Evolutionary conservation across 2,888 invertebrate genomes (phyloP).

Genomic region (Hypomecis punctinalis): DNA sequence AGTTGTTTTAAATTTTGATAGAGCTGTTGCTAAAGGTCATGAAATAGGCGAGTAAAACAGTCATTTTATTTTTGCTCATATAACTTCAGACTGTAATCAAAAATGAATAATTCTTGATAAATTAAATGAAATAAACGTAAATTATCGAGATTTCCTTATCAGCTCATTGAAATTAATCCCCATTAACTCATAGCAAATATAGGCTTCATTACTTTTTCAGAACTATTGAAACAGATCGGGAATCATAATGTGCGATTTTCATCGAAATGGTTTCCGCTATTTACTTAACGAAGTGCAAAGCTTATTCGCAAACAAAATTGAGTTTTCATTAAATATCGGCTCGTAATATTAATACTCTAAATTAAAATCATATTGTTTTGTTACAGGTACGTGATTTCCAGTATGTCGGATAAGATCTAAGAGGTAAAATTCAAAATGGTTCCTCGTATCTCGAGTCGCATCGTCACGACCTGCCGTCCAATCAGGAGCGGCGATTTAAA

Average conservation of each 20-base stretch:
- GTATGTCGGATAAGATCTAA: conserved; percentile 10
- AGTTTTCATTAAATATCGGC: background rate
- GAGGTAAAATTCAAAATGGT: conserved; percentile 29
- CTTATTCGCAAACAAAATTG: background rate
- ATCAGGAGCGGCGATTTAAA: conserved; percentile 29
- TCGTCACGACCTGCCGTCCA: conserved; percentile 19
- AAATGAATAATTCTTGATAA: too few species aligned
- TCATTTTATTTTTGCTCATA: too few species aligned
- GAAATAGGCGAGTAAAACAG: too few species aligned
- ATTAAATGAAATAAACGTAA: too few species aligned
- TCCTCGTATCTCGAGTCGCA: conserved; percentile 8
- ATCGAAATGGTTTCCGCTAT: background rate
- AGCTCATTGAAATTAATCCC: too few species aligned
- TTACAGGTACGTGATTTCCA: conserved; percentile 35
- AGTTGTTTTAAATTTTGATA: too few species aligned
- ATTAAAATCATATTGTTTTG: conserved; percentile 21
- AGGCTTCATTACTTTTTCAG: background rate
- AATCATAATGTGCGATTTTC: background rate
- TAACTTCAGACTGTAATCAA: too few species aligned
- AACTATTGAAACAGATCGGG: background rate
- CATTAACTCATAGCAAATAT: background rate
- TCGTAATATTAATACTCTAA: background rate
- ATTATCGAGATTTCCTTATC: too few species aligned
- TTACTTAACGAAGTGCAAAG: background rate
- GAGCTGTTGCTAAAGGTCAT: too few species aligned